A percentile compares a stretch with the other conserved stretches of the same genome.
Evolutionary conservation across 2,113 vertebrate species (phyloP).

Genomic region (Motacilla tschutschensis): DNA sequence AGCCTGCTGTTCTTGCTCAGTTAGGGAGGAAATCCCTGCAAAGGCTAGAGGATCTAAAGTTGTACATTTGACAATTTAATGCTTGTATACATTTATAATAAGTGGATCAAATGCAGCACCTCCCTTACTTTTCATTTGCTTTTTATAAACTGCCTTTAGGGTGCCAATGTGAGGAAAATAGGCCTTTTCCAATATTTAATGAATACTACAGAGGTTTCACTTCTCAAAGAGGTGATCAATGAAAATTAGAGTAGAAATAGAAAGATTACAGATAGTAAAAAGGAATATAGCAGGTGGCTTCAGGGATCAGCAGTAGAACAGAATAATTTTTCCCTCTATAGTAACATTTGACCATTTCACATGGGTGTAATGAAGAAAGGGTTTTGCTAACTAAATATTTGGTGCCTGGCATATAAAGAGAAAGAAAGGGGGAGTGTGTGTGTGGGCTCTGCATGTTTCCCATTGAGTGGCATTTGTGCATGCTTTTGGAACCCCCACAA

Average conservation of each 20-base stretch:
- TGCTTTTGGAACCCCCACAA: background rate
- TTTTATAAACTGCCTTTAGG: constrained; percentile 19
- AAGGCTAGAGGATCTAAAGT: constrained; percentile 15
- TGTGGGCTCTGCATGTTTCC: background rate
- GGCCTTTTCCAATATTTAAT: background rate
- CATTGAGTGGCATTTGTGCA: background rate
- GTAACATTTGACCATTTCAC: background rate
- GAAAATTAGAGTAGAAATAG: background rate
- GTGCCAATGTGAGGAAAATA: background rate
- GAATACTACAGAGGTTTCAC: constrained; percentile 6
- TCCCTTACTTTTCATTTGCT: background rate
- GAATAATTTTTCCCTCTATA: background rate
- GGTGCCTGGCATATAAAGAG: background rate
- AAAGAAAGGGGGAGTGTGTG: background rate
- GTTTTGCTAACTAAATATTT: constrained; percentile 4
- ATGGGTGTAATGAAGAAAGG: background rate
- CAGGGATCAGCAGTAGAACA: background rate
- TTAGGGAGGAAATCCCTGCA: background rate
- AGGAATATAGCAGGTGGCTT: background rate
- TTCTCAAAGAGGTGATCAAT: constrained; percentile 2
- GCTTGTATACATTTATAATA: constrained; percentile 13
- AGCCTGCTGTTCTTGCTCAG: background rate
- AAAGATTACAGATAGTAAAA: background rate
- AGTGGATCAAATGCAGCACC: background rate
- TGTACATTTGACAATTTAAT: background rate